Conservation (phyloP, 1,140 invertebrate genomes). For the Scaptomyza montana region DNA sequence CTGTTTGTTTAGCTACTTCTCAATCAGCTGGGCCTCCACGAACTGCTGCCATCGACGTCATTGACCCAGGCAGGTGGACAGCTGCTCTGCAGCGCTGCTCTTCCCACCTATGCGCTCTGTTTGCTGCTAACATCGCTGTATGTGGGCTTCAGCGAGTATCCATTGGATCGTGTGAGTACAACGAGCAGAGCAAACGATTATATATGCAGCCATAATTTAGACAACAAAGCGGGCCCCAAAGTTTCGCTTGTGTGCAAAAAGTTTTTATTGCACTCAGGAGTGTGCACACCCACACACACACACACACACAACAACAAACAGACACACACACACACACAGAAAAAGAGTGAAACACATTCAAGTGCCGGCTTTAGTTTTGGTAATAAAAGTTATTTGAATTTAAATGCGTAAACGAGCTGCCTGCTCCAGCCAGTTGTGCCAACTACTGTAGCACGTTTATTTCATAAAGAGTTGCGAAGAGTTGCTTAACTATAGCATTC, state of each 20-base stretch:
- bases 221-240: constrained; percentile 73
- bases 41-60: constrained; percentile 66
- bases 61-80: constrained; percentile 71
- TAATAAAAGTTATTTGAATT: constrained; percentile 83
- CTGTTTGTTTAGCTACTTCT: constrained; percentile 55
- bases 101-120: constrained; percentile 67
- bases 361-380: constrained; percentile 71
- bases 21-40: constrained; percentile 74
- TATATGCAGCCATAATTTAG: constrained; percentile 79
- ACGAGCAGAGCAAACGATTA: constrained; percentile 66
- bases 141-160: constrained; percentile 79
- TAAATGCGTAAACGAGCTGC: constrained; percentile 81
- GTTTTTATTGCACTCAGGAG: constrained; percentile 81
- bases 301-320: background rate
- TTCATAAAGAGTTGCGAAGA: background rate
- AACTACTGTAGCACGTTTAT: constrained; percentile 48
- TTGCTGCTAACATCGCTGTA: constrained; percentile 65
- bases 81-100: constrained; percentile 50
- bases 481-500: constrained; percentile 2
- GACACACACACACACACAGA: constrained; percentile 53
- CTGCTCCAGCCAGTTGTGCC: constrained; percentile 44
- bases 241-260: constrained; percentile 73
- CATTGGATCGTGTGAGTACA: constrained; percentile 79
- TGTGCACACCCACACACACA: constrained; percentile 29
- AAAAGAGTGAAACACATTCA: constrained; percentile 15